Evolutionary conservation across 2,113 vertebrate genomes (phyloP).

Genomic region (Pipa parva): DNA sequence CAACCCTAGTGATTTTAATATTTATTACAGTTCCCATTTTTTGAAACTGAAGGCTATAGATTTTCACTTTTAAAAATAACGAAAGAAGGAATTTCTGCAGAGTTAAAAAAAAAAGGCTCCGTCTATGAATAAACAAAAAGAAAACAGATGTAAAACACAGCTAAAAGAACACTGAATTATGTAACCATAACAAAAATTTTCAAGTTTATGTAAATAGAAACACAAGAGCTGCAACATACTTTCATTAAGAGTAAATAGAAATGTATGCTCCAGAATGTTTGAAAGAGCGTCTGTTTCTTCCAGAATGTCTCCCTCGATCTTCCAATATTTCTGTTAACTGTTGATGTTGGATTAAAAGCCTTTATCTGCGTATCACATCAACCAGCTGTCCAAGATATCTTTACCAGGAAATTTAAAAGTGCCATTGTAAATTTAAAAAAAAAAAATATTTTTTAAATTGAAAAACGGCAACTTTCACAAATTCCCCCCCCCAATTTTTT

Average conservation of each 20-base stretch:
- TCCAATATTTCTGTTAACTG: conserved; percentile 21
- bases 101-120: neutral
- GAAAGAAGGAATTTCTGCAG: too few relatives aligned
- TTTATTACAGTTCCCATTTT: too few relatives aligned
- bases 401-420: neutral
- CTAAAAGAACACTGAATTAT: conserved; percentile 16
- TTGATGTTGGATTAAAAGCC: conserved; percentile 9
- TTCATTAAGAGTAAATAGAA: conserved; percentile 31
- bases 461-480: too few relatives aligned
- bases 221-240: conserved; percentile 16
- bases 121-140: neutral
- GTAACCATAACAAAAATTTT: conserved; percentile 23
- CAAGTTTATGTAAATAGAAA: conserved; percentile 27
- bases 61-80: too few relatives aligned
- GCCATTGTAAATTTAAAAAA: neutral
- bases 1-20: too few relatives aligned
- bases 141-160: conserved; percentile 12
- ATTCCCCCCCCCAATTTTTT: too few relatives aligned
- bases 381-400: conserved; percentile 23
- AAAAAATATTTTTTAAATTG: neutral
- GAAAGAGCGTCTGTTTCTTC: conserved; percentile 27
- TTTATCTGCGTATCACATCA: conserved; percentile 7
- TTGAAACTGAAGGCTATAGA: too few relatives aligned
- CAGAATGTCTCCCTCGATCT: conserved; percentile 23
- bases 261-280: conserved; percentile 21